These are phyloP conservation scores for Thalassophryne amazonica DNA, from an alignment of 2,797 vertebrate genomes.

Conservation along the genomic window DNA sequence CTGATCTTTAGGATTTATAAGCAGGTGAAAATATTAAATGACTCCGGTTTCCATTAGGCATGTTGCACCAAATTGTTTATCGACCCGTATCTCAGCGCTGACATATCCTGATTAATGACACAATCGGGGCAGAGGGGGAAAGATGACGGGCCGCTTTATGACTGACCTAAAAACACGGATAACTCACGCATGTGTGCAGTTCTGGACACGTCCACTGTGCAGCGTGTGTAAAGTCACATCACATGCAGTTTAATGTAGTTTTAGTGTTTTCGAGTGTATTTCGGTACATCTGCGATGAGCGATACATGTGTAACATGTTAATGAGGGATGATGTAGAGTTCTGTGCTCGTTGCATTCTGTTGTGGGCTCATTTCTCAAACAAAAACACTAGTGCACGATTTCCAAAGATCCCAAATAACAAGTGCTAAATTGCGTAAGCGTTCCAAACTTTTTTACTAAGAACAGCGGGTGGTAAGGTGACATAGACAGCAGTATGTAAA, in stretches of 20 bases:
- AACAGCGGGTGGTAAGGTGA: no score
- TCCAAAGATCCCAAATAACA: no score
- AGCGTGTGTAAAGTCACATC: conserved; percentile 11
- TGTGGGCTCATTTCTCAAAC: conserved; percentile 11
- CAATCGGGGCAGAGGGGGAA: conserved; percentile 59
- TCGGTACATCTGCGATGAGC: no score
- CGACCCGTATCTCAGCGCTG: conserved; percentile 67
- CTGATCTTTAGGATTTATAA: conserved; percentile 57
- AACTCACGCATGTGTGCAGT: conserved; percentile 22
- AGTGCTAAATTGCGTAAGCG: no score
- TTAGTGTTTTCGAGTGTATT: no score
- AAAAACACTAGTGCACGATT: no score
- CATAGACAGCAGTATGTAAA: no score
- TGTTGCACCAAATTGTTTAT: conserved; percentile 78
- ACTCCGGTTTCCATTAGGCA: conserved; percentile 67
- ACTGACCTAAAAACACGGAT: conserved; percentile 43
- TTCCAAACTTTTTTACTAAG: no score
- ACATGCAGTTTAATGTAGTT: conserved; percentile 22
- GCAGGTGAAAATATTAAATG: conserved; percentile 71
- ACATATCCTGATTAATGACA: conserved; percentile 70
- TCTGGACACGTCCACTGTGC: conserved; percentile 21
- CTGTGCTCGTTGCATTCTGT: background rate
- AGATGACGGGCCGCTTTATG: conserved; percentile 56
- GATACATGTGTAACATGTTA: no score
- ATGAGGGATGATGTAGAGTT: background rate